phyloP scores from a whole-genome alignment of 2,797 vertebrate species.

The Gymnothorax javanicus region DNA sequence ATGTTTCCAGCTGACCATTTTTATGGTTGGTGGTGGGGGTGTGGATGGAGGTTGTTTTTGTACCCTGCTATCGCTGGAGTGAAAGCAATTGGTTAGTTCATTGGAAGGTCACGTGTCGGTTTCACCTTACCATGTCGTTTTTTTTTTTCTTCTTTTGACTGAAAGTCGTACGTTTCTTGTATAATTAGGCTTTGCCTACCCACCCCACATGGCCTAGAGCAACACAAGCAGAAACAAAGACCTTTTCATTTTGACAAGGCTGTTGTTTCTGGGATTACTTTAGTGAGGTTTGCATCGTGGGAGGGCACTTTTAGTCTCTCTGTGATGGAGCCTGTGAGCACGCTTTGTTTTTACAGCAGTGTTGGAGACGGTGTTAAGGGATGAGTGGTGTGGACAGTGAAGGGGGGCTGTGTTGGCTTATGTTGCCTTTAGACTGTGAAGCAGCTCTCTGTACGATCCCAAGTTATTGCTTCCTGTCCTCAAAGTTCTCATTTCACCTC shows the following conservation, averaged over 20 bases:
- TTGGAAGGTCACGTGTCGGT: neutral
- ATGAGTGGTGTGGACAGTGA: neutral
- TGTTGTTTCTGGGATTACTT: neutral
- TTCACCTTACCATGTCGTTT: neutral
- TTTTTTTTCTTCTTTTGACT: neutral
- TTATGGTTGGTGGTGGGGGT: neutral
- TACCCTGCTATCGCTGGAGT: neutral
- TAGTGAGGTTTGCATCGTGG: neutral
- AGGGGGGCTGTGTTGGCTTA: conserved; percentile 5
- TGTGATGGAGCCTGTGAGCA: neutral
- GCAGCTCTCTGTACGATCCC: neutral
- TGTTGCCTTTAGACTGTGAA: neutral
- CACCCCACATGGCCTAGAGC: neutral
- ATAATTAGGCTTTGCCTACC: neutral
- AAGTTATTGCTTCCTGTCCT: neutral
- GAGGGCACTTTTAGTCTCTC: neutral
- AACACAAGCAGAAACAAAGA: conserved; percentile 1
- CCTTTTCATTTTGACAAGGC: conserved; percentile 19
- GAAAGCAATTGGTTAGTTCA: conserved; percentile 1
- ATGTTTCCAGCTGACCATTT: conserved; percentile 45
- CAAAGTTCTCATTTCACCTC: conserved; percentile 44
- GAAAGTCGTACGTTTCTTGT: neutral
- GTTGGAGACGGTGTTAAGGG: conserved; percentile 12
- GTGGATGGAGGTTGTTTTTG: neutral
- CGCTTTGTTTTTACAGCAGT: neutral